Evolutionary conservation across 2,113 vertebrate species (phyloP), one percentile per base, ranked within the genome.

Genomic region (Hippocampus barbouri): DNA sequence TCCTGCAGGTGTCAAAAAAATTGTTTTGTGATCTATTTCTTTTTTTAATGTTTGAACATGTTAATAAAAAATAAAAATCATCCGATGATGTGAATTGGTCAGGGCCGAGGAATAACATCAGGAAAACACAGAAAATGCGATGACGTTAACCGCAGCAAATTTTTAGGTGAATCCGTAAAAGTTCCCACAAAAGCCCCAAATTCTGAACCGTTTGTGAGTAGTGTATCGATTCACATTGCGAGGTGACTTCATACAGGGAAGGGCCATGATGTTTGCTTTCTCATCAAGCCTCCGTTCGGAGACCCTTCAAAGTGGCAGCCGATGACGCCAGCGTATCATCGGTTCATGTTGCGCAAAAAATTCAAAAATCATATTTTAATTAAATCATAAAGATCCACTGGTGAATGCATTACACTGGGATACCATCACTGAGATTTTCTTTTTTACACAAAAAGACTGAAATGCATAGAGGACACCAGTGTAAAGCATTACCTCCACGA

Each of bases 391-490:
- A 82, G 7, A 34, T 30, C 59, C 25, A 79, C 79, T 83, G 80
- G 78, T 84, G 81, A 34, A 72, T 85, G 79, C 30, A 73, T 74
- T 61, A 68, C 61, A 65, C 67, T 84, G 74, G 72, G 83, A 78
- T 74, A 69, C 69, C 68, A 60, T 49, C 47, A 15, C 4, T 47
- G 49, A 56, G 49, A 53, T 21, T 21, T 71, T 67, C 77, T 65
- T 76, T 68, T 30, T 71, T 63, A 7, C 25, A 40, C 73, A 74
- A 82, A 20, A 64, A 63, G 57, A 68, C 54, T 75, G 49, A 80
- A 83, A 89, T 82, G 80, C 80, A 86, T 84, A 80, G 78, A 77
- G 76, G 64, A 79, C 65, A 61, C 79, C 67, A 83, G 41, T 12
- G n/a, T 6, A 23, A 47, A 47, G 16, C 1, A 66, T 47, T 7